Percentiles rank a stretch among this genome's conserved stretches.
Evolutionary conservation across 2,113 vertebrate genomes (phyloP).

Genomic region (Parus major): DNA sequence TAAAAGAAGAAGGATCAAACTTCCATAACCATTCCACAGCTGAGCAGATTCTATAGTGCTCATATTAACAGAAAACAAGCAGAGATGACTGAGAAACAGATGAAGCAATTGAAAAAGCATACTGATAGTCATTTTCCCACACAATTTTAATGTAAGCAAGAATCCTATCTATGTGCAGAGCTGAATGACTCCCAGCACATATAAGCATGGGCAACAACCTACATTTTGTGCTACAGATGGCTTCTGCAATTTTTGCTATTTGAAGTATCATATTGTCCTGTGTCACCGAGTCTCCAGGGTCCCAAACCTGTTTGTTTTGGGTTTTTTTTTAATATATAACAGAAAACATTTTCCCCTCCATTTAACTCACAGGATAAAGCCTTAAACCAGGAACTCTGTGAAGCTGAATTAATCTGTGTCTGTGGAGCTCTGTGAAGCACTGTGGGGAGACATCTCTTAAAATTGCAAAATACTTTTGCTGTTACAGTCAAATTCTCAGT

Average conservation of each 20-base stretch:
- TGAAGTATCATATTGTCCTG: neutral
- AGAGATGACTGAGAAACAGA: neutral
- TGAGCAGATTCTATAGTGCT: neutral
- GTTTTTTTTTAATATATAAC: neutral
- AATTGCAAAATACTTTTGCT: constrained; percentile 13
- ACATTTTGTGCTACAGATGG: neutral
- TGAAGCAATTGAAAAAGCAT: neutral
- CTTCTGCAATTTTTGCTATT: neutral
- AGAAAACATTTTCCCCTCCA: neutral
- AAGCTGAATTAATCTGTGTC: constrained; percentile 30
- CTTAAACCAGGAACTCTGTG: neutral
- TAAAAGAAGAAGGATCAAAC: neutral
- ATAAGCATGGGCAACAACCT: neutral
- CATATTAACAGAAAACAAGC: neutral
- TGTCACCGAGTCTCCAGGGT: neutral
- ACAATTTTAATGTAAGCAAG: neutral
- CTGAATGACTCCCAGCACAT: neutral
- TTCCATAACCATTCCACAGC: neutral
- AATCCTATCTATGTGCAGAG: neutral
- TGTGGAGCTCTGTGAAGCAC: neutral
- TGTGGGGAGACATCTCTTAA: neutral
- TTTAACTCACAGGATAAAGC: neutral
- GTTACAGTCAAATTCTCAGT: neutral
- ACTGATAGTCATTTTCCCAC: neutral
- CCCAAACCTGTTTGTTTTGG: neutral